These are phyloP conservation scores for Xiphophorus birchmanni DNA, from an alignment of 2,797 vertebrate genomes.

Conservation along the genomic window DNA sequence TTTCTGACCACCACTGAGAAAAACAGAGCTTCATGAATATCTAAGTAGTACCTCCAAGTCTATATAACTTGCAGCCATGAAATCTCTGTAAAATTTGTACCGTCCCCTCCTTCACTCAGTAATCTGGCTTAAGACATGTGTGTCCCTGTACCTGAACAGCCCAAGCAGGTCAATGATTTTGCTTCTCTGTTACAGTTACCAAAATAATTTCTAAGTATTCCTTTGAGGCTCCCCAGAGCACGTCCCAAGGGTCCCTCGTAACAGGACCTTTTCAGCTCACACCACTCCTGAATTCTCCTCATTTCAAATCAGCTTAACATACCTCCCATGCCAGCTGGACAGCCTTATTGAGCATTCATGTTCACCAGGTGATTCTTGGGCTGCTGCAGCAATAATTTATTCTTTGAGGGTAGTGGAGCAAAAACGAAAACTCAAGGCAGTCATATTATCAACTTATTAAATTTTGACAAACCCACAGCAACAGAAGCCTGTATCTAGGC, in stretches of 20 bases:
- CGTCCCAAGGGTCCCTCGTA: constrained; percentile 16
- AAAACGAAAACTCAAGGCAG: constrained; percentile 6
- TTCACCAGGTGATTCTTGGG: constrained; percentile 16
- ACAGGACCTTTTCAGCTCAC: constrained; percentile 18
- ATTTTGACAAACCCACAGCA: constrained; percentile 14
- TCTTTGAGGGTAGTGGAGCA: constrained; percentile 3
- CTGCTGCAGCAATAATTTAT: constrained; percentile 10
- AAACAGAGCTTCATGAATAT: constrained; percentile 33
- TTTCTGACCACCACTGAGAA: constrained; percentile 40
- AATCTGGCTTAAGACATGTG: constrained; percentile 29
- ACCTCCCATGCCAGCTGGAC: constrained; percentile 21
- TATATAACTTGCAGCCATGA: constrained; percentile 20
- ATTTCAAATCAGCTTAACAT: constrained; percentile 27
- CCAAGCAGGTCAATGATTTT: constrained; percentile 35
- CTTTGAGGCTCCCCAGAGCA: constrained; percentile 24
- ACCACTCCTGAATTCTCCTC: constrained; percentile 31
- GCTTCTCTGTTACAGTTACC: constrained; percentile 31
- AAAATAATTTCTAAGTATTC: constrained; percentile 28
- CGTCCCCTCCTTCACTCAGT: constrained; percentile 18
- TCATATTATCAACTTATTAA: constrained; percentile 15
- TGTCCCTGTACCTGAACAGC: constrained; percentile 28
- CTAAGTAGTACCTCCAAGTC: constrained; percentile 21
- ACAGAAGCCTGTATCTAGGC: neutral
- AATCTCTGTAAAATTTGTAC: constrained; percentile 21
- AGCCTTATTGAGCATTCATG: constrained; percentile 23